phyloP scores from a whole-genome alignment of 92 coral and sea anemone species.

The Phenganax stokvisi region DNA sequence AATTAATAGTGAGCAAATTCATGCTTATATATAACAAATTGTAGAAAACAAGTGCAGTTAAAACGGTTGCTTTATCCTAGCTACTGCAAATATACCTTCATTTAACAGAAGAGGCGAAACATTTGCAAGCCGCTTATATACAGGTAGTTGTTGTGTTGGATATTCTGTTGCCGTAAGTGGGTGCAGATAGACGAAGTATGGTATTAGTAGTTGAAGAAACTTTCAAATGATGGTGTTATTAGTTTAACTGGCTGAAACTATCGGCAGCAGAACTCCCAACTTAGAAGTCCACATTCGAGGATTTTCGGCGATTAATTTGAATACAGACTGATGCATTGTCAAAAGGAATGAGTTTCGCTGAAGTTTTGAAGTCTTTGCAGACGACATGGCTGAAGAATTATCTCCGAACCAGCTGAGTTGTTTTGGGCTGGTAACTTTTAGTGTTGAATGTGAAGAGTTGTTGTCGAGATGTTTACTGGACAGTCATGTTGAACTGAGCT shows the following conservation, averaged over 20 bases:
- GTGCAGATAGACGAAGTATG: not conserved
- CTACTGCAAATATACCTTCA: not conserved
- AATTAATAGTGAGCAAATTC: not conserved
- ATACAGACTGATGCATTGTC: not conserved
- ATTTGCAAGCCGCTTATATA: not conserved
- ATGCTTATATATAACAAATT: not conserved
- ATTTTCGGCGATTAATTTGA: not conserved
- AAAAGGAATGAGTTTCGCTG: not conserved
- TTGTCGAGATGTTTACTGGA: not conserved
- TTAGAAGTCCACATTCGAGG: not conserved
- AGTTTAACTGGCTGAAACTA: not conserved
- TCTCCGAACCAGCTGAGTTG: not conserved
- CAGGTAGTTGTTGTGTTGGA: not conserved
- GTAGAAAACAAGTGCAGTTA: no score
- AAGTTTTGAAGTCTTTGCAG: not conserved
- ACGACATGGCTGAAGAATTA: not conserved
- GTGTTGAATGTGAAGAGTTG: not conserved
- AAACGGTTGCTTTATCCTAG: no score
- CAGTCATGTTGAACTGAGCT: not conserved
- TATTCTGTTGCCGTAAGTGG: not conserved
- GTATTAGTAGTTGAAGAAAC: no score
- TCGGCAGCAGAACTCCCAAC: not conserved
- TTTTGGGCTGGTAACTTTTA: not conserved
- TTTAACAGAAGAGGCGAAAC: not conserved
- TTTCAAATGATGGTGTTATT: no score